These are phyloP conservation scores for Malachius bipustulatus DNA, from an alignment of 2,888 invertebrate genomes.

Conservation along the genomic window DNA sequence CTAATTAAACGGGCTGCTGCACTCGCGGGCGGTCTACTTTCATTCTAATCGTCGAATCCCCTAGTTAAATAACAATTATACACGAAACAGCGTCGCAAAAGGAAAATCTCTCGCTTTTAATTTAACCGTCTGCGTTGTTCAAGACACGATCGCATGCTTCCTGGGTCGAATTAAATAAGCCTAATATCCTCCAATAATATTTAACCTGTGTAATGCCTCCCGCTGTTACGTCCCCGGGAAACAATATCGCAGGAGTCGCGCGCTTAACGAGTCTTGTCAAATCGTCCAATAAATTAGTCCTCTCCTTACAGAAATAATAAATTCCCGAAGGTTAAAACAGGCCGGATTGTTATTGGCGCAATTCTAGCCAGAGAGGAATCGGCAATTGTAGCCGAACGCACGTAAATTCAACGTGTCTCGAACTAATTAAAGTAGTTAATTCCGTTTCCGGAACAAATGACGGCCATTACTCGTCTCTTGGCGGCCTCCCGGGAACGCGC, in stretches of 20 bases:
- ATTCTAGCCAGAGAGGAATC: slow-evolving; percentile 28
- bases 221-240: no score
- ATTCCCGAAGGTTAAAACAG: slow-evolving; percentile 23
- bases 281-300: slow-evolving; percentile 2
- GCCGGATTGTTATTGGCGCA: slow-evolving; percentile 31
- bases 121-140: no score
- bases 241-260: background rate
- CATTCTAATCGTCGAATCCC: no score
- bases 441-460: slow-evolving; percentile 37
- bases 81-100: no score
- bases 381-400: slow-evolving; percentile 31
- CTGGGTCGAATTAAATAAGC: no score
- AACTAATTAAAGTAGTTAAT: slow-evolving; percentile 41
- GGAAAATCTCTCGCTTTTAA: no score
- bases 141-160: no score
- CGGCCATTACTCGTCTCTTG: slow-evolving; percentile 35
- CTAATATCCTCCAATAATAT: no score
- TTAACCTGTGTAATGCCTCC: no score
- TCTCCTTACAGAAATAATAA: slow-evolving; percentile 16
- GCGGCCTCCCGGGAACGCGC: slow-evolving; percentile 23
- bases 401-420: slow-evolving; percentile 39
- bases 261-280: slow-evolving; percentile 1
- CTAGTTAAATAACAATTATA: no score
- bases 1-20: no score
- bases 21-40: no score